These are phyloP conservation scores for Turritopsis dohrnii DNA, from an alignment of 30 jellyfish, hydroid and myxozoan genomes.

Conservation along the genomic window DNA sequence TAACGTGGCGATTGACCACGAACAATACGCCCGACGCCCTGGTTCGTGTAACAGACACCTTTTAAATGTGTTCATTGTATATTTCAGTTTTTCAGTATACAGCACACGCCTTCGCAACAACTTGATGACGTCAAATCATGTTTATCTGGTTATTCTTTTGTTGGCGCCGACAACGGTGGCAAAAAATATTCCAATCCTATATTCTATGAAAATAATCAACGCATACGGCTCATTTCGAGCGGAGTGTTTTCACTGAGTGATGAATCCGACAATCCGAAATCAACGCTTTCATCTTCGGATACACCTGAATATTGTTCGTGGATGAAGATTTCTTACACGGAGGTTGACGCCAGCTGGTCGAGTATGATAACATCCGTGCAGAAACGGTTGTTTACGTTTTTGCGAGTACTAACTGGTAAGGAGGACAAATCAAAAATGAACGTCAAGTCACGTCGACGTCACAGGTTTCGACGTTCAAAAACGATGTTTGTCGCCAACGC, in stretches of 20 bases:
- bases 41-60: too few species aligned
- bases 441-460: not conserved
- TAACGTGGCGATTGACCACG: too few species aligned
- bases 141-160: constrained; percentile 6
- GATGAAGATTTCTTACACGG: not conserved
- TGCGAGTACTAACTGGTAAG: not conserved
- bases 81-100: constrained; percentile 6
- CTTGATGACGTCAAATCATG: not conserved
- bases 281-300: not conserved
- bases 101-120: not conserved
- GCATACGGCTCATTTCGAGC: not conserved
- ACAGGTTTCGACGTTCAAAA: not conserved
- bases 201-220: not conserved
- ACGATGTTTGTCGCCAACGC: constrained; percentile 21
- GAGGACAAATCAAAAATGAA: not conserved
- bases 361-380: not conserved
- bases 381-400: not conserved
- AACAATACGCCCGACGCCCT: too few species aligned
- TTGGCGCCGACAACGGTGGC: not conserved
- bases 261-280: not conserved
- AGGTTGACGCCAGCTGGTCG: not conserved
- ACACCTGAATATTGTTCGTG: constrained; percentile 6
- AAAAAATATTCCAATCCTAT: not conserved
- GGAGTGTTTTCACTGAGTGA: constrained; percentile 25
- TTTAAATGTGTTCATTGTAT: not conserved